Conservation (phyloP, 2,113 vertebrate genomes). For the Trichomycterus rosablanca region DNA sequence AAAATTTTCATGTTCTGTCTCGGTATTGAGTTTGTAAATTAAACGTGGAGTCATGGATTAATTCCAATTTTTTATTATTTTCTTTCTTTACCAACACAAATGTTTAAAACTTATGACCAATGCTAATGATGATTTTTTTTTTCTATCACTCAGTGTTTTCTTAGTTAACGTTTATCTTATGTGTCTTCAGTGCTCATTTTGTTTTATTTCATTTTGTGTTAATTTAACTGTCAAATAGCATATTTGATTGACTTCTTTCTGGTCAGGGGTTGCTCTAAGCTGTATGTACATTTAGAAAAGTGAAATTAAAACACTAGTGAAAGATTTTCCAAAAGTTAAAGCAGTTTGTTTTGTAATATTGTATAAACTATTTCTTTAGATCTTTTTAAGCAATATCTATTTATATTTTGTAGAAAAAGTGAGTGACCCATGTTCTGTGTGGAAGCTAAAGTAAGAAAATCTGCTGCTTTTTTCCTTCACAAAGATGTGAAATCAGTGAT, state of each 20-base stretch:
- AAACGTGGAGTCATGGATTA: constrained; percentile 11
- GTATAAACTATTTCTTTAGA: constrained; percentile 61
- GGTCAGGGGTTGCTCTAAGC: constrained; percentile 65
- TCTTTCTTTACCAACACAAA: not conserved
- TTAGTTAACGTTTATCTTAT: constrained; percentile 14
- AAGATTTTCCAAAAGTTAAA: constrained; percentile 64
- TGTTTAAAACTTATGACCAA: constrained; percentile 42
- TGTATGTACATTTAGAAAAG: constrained; percentile 61
- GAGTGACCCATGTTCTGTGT: constrained; percentile 49
- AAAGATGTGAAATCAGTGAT: constrained; percentile 62
- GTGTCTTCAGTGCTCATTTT: constrained; percentile 39
- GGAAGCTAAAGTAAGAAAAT: constrained; percentile 46
- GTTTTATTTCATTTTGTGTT: constrained; percentile 51
- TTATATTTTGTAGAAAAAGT: constrained; percentile 68
- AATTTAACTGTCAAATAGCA: constrained; percentile 69
- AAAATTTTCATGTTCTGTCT: constrained; percentile 51
- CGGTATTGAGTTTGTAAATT: constrained; percentile 23
- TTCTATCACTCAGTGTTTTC: constrained; percentile 40
- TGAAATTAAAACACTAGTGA: constrained; percentile 67
- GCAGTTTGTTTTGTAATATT: constrained; percentile 56
- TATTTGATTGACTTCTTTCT: constrained; percentile 71
- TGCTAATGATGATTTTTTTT: constrained; percentile 56
- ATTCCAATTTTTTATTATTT: constrained; percentile 7
- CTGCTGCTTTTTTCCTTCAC: constrained; percentile 67
- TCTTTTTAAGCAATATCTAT: constrained; percentile 58